Conservation (phyloP, 53 echinoderm and acorn worm genomes). For the Crossaster papposus region DNA sequence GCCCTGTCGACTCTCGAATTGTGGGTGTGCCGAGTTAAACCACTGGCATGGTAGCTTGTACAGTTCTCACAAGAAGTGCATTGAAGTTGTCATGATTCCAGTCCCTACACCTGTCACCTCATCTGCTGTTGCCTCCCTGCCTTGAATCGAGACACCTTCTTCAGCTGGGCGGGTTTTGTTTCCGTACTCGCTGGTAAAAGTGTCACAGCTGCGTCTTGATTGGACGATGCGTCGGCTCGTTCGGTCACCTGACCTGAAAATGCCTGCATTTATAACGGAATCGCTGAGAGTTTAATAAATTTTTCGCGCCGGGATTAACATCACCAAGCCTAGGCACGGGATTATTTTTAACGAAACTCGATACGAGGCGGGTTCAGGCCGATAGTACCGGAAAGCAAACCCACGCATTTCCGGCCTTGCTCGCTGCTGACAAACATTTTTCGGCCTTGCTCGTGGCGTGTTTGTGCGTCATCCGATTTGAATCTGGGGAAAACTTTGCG, state of each 20-base stretch:
- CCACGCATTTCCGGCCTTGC: too few species aligned
- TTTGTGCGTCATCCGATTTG: too few species aligned
- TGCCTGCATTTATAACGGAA: conserved; percentile 66
- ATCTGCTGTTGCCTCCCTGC: conserved; percentile 78
- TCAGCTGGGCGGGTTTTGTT: conserved; percentile 55
- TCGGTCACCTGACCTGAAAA: conserved; percentile 89
- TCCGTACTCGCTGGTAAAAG: background rate
- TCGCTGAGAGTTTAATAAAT: background rate
- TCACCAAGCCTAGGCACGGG: background rate
- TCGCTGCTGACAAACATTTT: too few species aligned
- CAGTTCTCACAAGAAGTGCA: too few species aligned
- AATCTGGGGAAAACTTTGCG: too few species aligned
- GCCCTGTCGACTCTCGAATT: too few species aligned
- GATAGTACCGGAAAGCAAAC: too few species aligned
- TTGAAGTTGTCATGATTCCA: too few species aligned
- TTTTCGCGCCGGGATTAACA: background rate
- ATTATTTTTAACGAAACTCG: too few species aligned
- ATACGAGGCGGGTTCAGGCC: too few species aligned
- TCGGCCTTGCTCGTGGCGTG: too few species aligned
- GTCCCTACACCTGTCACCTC: conserved; percentile 68
- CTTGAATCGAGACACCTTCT: conserved; percentile 92
- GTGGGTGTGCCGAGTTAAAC: too few species aligned
- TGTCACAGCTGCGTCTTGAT: background rate
- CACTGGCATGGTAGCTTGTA: background rate
- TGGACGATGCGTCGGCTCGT: conserved; percentile 20